Conservation (phyloP, 2,888 invertebrate species). For the Cenopis cana region DNA sequence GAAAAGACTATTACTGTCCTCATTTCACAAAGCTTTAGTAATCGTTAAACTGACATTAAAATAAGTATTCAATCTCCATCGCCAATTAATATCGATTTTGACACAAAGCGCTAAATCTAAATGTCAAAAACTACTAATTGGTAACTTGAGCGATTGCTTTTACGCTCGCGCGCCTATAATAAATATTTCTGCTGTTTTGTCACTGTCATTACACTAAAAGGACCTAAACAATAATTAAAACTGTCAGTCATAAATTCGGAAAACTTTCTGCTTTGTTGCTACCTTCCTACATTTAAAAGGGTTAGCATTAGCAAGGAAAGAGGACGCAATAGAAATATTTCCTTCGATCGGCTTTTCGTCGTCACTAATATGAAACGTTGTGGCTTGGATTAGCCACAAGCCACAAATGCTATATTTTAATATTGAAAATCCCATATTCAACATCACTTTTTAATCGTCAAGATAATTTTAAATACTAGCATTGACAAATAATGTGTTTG, state of each 20-base stretch:
- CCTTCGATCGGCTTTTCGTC: not conserved
- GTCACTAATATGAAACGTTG: too few relatives aligned
- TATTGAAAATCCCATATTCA: too few relatives aligned
- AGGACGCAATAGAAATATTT: not conserved
- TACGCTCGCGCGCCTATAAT: constrained; percentile 20
- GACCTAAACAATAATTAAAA: not conserved
- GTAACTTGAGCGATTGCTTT: constrained; percentile 20
- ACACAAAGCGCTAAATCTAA: constrained; percentile 18
- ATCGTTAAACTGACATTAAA: constrained; percentile 8
- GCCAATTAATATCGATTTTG: constrained; percentile 27
- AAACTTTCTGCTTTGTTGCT: not conserved
- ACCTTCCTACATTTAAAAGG: not conserved
- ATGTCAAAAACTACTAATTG: constrained; percentile 24
- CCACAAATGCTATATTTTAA: too few relatives aligned
- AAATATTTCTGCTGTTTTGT: constrained; percentile 25
- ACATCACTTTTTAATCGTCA: too few relatives aligned
- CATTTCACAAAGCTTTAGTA: constrained; percentile 5
- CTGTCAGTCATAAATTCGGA: not conserved
- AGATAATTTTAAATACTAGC: too few relatives aligned
- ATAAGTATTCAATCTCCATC: constrained; percentile 5
- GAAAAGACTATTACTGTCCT: not conserved
- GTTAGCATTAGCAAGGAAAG: not conserved
- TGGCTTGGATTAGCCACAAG: too few relatives aligned
- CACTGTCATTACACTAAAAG: constrained; percentile 10
- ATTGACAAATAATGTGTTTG: too few relatives aligned